A percentile compares a stretch with the other conserved stretches of the same genome.
phyloP scores from a whole-genome alignment of 92 coral and sea anemone species.

The Scolanthus callimorphus region DNA sequence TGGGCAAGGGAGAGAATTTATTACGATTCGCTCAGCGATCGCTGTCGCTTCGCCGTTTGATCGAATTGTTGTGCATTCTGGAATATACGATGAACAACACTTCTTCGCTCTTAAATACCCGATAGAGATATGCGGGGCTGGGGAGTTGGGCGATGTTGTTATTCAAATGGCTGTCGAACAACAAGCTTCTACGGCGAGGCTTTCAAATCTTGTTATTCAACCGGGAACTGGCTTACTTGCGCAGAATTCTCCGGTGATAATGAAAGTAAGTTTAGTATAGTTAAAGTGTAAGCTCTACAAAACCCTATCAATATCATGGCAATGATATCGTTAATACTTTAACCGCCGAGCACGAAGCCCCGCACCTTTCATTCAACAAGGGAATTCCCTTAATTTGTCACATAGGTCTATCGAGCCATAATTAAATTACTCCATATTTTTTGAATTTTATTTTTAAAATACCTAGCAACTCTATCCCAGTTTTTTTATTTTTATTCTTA shows the following conservation, averaged over 20 bases:
- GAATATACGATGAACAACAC: slow-evolving; percentile 80
- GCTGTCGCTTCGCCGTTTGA: slow-evolving; percentile 92
- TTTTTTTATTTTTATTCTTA: no score
- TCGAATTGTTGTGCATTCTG: slow-evolving; percentile 67
- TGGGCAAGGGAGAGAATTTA: slow-evolving; percentile 65
- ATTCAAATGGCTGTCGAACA: slow-evolving; percentile 85
- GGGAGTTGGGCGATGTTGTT: slow-evolving; percentile 74
- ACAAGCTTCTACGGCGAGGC: slow-evolving; percentile 77
- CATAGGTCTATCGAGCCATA: no score
- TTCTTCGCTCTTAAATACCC: slow-evolving; percentile 87
- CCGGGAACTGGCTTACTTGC: slow-evolving; percentile 78
- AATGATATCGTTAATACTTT: no score
- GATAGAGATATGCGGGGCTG: slow-evolving; percentile 82
- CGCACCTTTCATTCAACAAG: no score
- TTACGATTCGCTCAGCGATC: slow-evolving; percentile 74
- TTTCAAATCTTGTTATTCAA: slow-evolving; percentile 80
- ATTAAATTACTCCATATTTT: no score
- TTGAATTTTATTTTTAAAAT: no score
- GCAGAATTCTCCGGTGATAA: slow-evolving; percentile 72
- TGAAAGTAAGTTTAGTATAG: slow-evolving; percentile 93
- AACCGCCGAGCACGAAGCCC: no score
- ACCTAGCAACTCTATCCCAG: no score
- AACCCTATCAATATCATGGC: no score
- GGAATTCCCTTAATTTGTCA: no score
- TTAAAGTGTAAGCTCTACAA: no score